phyloP scores from a whole-genome alignment of 2,797 vertebrate genomes.

The Tenualosa ilisha region DNA sequence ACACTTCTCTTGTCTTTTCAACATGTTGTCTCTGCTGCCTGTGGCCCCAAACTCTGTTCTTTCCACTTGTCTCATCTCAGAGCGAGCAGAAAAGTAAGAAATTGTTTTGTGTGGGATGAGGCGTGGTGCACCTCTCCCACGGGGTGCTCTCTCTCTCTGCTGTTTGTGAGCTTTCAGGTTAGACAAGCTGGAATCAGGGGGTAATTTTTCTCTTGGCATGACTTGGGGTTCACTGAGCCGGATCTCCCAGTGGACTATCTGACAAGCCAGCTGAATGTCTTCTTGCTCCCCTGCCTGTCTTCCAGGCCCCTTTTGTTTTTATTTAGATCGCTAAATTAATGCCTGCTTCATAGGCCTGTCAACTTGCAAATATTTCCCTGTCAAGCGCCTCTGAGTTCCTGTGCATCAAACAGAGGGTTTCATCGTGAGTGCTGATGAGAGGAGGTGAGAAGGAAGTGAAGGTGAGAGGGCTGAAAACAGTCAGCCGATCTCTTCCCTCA shows the following conservation, averaged over 20 bases:
- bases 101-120: conserved; percentile 22
- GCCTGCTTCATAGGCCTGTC: conserved; percentile 26
- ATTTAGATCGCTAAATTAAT: conserved; percentile 25
- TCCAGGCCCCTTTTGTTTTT: conserved; percentile 12
- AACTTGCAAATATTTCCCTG: conserved; percentile 22
- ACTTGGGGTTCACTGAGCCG: conserved; percentile 20
- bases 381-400: not conserved
- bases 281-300: conserved; percentile 22
- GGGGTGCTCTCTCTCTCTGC: not conserved
- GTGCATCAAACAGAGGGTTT: not conserved
- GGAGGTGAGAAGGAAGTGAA: not conserved
- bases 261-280: conserved; percentile 22
- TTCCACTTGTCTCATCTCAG: conserved; percentile 1
- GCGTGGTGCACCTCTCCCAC: conserved; percentile 11
- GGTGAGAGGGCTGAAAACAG: conserved; percentile 17
- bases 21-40: not conserved
- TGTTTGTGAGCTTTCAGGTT: conserved; percentile 26
- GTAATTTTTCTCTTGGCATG: conserved; percentile 22
- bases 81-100: conserved; percentile 20
- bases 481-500: not conserved
- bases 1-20: conserved; percentile 3
- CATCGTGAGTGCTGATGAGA: not conserved
- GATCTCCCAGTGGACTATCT: conserved; percentile 22
- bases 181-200: conserved; percentile 24
- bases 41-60: conserved; percentile 11